phyloP scores from a whole-genome alignment of 2,888 invertebrate species.

The Caradrina kadenii region DNA sequence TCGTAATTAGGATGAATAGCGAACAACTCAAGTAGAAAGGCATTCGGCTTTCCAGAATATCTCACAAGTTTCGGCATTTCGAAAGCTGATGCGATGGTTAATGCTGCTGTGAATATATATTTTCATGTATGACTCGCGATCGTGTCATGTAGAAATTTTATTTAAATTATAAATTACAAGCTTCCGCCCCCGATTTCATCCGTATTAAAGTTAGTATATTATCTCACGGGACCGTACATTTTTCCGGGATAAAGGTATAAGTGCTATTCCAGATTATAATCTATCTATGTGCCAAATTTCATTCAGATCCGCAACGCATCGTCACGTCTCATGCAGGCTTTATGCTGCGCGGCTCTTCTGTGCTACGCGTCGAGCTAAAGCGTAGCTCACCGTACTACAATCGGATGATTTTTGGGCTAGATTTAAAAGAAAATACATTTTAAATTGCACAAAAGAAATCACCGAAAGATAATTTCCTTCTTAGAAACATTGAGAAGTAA shows the following conservation, averaged over 20 bases:
- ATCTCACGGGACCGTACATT: too few relatives aligned
- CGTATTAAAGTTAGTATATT: too few relatives aligned
- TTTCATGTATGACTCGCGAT: not conserved
- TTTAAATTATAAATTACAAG: too few relatives aligned
- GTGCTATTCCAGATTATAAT: too few relatives aligned
- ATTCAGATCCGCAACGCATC: too few relatives aligned
- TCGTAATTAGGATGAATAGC: conserved; percentile 90
- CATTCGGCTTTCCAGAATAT: conserved; percentile 88
- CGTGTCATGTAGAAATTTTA: not conserved
- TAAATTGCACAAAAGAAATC: not conserved
- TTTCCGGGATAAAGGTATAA: too few relatives aligned
- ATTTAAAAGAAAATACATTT: not conserved
- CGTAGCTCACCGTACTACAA: too few relatives aligned
- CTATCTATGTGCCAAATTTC: too few relatives aligned
- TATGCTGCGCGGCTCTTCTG: too few relatives aligned
- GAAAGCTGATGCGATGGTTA: not conserved
- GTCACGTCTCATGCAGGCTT: too few relatives aligned
- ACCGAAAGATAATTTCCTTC: not conserved
- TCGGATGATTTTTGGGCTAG: not conserved
- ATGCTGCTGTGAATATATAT: conserved; percentile 5
- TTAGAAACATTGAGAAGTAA: not conserved
- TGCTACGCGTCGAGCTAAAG: not conserved
- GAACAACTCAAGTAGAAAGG: conserved; percentile 91
- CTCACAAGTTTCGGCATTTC: conserved; percentile 70
- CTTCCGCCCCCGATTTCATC: too few relatives aligned